A percentile compares a stretch with the other conserved stretches of the same genome.
Evolutionary conservation across 2,888 invertebrate species (phyloP).

Genomic region (Myopa testacea): DNA sequence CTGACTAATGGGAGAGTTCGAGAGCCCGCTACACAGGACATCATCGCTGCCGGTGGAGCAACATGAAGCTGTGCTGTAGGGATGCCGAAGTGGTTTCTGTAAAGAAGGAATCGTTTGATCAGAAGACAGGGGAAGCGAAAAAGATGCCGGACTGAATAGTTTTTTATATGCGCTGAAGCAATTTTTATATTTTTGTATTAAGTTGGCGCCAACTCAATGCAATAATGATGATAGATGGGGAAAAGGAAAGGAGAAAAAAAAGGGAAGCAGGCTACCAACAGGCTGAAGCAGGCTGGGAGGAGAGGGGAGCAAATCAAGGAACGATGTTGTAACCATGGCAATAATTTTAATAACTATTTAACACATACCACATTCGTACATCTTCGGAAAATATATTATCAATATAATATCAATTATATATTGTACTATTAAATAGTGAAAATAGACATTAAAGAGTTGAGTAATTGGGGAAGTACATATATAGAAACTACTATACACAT

Average conservation of each 20-base stretch:
- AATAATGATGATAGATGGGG: not conserved
- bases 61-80: slow-evolving; percentile 35
- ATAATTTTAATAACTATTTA: slow-evolving; percentile 40
- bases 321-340: slow-evolving; percentile 44
- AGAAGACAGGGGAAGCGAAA: not conserved
- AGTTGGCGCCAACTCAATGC: not conserved
- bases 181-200: slow-evolving; percentile 30
- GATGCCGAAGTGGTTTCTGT: slow-evolving; percentile 60
- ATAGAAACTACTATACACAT: not conserved
- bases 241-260: not conserved
- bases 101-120: slow-evolving; percentile 52
- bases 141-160: not conserved
- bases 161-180: not conserved
- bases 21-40: slow-evolving; percentile 56
- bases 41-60: slow-evolving; percentile 56
- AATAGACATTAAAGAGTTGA: too few relatives aligned
- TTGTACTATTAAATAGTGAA: too few relatives aligned
- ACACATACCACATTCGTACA: slow-evolving; percentile 1
- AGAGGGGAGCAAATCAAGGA: not conserved
- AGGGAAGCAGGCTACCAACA: not conserved
- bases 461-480: not conserved
- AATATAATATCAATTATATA: not conserved
- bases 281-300: not conserved
- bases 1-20: slow-evolving; percentile 62
- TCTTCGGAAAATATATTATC: not conserved